These are phyloP conservation scores for Chloroceryle amazona DNA, from an alignment of 2,797 vertebrate genomes.

Conservation along the genomic window DNA sequence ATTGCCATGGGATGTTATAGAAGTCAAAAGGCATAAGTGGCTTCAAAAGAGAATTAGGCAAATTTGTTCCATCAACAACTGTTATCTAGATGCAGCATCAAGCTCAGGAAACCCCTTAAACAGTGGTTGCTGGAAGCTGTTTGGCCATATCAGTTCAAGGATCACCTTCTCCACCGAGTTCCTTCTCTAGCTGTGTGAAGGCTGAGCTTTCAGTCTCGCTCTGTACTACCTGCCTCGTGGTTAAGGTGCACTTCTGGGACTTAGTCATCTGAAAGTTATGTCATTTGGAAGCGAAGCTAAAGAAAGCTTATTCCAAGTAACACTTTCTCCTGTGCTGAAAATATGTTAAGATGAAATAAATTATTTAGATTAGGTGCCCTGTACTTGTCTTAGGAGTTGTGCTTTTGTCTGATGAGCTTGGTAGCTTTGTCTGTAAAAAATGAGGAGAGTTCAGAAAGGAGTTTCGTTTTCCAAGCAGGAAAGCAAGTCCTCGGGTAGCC, in stretches of 20 bases:
- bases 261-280: not conserved
- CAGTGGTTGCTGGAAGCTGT: not conserved
- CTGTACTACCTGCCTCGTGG: not conserved
- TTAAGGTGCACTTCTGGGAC: not conserved
- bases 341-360: not conserved
- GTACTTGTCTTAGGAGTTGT: not conserved
- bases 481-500: not conserved
- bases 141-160: not conserved
- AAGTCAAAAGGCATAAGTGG: not conserved
- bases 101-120: not conserved
- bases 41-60: slow-evolving; percentile 24
- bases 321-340: not conserved
- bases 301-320: not conserved
- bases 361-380: not conserved
- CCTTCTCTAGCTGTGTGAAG: not conserved
- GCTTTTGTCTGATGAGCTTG: not conserved
- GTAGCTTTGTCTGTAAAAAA: not conserved
- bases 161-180: not conserved
- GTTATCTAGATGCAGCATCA: not conserved
- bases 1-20: not conserved
- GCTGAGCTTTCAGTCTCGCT: not conserved
- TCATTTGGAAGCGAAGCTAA: not conserved
- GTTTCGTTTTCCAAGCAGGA: not conserved
- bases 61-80: not conserved
- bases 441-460: not conserved